phyloP scores from a whole-genome alignment of 2,888 invertebrate species.

The Oscheius onirici region DNA sequence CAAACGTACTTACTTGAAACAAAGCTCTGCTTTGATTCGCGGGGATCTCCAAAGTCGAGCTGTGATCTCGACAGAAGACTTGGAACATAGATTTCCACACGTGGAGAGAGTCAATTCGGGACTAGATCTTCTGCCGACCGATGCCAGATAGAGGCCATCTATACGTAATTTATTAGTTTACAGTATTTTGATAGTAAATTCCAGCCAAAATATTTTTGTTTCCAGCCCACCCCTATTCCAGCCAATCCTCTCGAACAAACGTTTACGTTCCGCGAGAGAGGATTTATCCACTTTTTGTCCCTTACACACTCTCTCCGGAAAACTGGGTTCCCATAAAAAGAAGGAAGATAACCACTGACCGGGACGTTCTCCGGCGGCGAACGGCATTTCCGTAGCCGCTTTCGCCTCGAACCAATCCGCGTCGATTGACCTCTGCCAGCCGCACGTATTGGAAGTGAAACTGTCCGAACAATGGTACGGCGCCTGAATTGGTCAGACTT shows the following conservation, averaged over 20 bases:
- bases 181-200: neutral
- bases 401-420: constrained; percentile 47
- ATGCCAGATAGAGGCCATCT: constrained; percentile 41
- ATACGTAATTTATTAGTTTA: neutral
- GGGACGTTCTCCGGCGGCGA: constrained; percentile 39
- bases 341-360: constrained; percentile 31
- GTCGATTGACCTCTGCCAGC: constrained; percentile 46
- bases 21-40: constrained; percentile 44
- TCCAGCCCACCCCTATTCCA: neutral
- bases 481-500: neutral
- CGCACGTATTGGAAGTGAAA: constrained; percentile 31
- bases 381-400: constrained; percentile 37
- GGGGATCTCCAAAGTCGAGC: constrained; percentile 49
- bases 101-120: constrained; percentile 35
- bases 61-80: constrained; percentile 42
- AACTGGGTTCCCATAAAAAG: neutral
- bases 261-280: constrained; percentile 2
- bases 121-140: constrained; percentile 34
- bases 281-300: neutral
- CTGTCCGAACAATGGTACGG: constrained; percentile 33
- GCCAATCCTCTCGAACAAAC: neutral
- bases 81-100: constrained; percentile 45
- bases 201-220: neutral
- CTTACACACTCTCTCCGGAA: neutral
- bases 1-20: constrained; percentile 43